phyloP scores from a whole-genome alignment of 1,140 invertebrate species.

The Drosophila setifemur region DNA sequence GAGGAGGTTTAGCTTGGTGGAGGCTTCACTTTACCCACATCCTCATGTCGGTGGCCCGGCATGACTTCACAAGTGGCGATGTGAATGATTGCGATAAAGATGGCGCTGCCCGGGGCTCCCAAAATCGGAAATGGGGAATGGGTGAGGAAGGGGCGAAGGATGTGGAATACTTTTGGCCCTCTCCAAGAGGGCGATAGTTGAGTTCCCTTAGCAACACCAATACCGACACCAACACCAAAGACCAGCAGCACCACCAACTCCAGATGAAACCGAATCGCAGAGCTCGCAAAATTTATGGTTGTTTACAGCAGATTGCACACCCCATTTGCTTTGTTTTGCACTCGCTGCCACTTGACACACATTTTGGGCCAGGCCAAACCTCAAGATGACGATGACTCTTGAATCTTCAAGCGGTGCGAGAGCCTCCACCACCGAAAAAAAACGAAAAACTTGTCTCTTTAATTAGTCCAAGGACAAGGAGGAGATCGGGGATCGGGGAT shows the following conservation, averaged over 20 bases:
- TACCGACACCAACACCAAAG: background rate
- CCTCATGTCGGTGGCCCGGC: conserved; percentile 8
- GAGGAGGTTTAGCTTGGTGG: background rate
- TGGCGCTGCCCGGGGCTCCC: conserved; percentile 23
- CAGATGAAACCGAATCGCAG: conserved; percentile 5
- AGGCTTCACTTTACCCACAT: conserved; percentile 5
- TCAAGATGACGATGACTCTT: conserved; percentile 38
- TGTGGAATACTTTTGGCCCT: conserved; percentile 9
- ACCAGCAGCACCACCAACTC: conserved; percentile 6
- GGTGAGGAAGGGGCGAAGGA: background rate
- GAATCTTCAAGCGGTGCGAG: background rate
- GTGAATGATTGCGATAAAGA: conserved; percentile 77
- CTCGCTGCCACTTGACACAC: conserved; percentile 73
- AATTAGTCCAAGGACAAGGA: conserved; percentile 25
- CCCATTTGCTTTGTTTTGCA: conserved; percentile 79
- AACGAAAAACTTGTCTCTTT: conserved; percentile 30
- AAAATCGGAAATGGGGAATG: conserved; percentile 12
- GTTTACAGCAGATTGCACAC: conserved; percentile 80
- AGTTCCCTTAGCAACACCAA: conserved; percentile 15
- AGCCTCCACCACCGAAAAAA: background rate
- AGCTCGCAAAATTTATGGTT: conserved; percentile 70
- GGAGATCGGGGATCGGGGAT: no score
- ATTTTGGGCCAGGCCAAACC: conserved; percentile 34
- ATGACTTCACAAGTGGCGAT: conserved; percentile 73
- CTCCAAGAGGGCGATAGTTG: conserved; percentile 67